Evolutionary conservation across 2,797 vertebrate genomes (phyloP), one percentile per base, ranked within the genome.

Genomic region (Spinus pinus): DNA sequence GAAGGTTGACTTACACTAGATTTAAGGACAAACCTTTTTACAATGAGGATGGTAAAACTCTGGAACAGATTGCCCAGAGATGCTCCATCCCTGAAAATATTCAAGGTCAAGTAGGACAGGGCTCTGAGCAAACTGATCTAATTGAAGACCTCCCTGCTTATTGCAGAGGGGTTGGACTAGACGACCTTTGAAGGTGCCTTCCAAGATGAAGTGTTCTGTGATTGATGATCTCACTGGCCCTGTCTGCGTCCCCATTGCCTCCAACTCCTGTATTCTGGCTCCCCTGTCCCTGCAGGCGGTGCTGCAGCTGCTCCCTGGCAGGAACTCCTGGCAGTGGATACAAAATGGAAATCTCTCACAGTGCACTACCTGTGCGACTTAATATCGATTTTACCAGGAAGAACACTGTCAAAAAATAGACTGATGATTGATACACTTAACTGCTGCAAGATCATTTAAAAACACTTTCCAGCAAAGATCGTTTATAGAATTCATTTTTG

Each of bases 361-460:
- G 8, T 41, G 19, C 25, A 9, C 66, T 84, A 57, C 70, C 66
- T 84, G 23, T 50, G 18, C 4, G 15, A 73, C 51, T 93, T 79
- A 47, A 49, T 54, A 79, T 33, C 69, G 51, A 91, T 93, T 87
- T 92, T 92, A 51, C 41, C 8, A 41, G 58, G 49, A 88, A 80
- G 56, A 94, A 80, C 44, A 25, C 30, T 70, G 67, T 73, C 81
- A 85, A 84, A 86, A 92, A 41, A 21, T 25, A 51, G 70, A 31
- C 30, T 85, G 56, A 57, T 79, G 86, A 81, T 28, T 93, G 78
- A 81, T 75, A 73, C 25, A 30, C 33, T 84, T 56, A 84, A 70
- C 50, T 78, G 35, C 49, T 47, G 66, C 64, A 80, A 91, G 60
- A 91, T 86, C 18, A 51, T 87, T 92, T 86, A 30, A 84, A 94